Conservation (phyloP, 2,113 vertebrate genomes). For the Garra rufa region DNA sequence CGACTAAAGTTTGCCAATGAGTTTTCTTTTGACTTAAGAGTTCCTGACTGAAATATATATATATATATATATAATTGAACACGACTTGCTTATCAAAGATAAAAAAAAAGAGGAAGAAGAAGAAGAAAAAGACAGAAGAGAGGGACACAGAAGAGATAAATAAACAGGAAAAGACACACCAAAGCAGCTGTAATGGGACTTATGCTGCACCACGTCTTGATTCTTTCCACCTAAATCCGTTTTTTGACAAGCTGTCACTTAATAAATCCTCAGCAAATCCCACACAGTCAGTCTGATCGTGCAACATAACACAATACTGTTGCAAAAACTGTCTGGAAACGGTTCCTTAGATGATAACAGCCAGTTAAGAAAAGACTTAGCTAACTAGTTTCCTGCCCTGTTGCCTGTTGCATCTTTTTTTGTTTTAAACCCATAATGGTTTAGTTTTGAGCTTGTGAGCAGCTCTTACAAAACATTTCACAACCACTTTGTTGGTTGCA, state of each 20-base stretch:
- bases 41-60: too few species aligned
- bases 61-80: too few species aligned
- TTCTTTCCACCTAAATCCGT: slow-evolving; percentile 31
- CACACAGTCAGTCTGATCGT: neutral
- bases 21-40: too few species aligned
- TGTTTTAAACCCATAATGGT: neutral
- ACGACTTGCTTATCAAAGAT: neutral
- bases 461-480: neutral
- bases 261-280: slow-evolving; percentile 30
- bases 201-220: neutral
- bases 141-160: slow-evolving; percentile 13
- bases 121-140: neutral
- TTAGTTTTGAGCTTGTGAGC: neutral
- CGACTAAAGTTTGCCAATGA: too few species aligned
- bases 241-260: slow-evolving; percentile 31
- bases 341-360: neutral
- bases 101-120: neutral
- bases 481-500: neutral
- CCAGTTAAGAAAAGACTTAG: neutral
- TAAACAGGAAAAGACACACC: slow-evolving; percentile 1
- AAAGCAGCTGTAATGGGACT: slow-evolving; percentile 17
- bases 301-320: neutral
- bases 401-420: neutral
- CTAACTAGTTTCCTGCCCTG: neutral
- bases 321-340: neutral